Evolutionary conservation across 1,140 invertebrate species (phyloP).

Genomic region (Xylocopa sonorina): DNA sequence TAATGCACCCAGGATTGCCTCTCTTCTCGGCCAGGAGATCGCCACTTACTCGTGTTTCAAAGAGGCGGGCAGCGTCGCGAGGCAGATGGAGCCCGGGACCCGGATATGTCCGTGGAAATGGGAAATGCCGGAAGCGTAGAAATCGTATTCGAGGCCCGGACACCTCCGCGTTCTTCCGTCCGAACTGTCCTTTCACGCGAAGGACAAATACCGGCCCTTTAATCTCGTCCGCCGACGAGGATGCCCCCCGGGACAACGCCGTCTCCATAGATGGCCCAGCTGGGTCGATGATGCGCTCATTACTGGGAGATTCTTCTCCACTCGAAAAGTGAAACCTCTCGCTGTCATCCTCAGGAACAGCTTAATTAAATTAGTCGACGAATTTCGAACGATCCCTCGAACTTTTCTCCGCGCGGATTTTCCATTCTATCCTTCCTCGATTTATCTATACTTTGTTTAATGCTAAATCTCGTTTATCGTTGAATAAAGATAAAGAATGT

Average conservation of each 20-base stretch:
- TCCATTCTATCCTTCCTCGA: no score
- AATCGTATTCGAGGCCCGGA: constrained; percentile 33
- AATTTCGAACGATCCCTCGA: no score
- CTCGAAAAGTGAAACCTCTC: neutral
- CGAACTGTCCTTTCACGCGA: neutral
- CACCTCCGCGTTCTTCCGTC: no score
- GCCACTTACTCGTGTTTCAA: constrained; percentile 43
- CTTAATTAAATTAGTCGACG: neutral
- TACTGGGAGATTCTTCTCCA: neutral
- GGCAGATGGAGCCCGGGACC: constrained; percentile 10
- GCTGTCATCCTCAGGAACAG: fast-evolving
- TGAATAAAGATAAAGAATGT: no score
- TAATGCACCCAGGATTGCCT: constrained; percentile 50
- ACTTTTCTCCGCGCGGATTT: neutral
- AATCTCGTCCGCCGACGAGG: neutral
- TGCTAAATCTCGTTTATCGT: no score
- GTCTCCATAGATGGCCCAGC: neutral
- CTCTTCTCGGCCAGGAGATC: constrained; percentile 49
- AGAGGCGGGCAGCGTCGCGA: neutral
- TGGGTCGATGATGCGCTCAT: neutral
- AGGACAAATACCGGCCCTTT: constrained; percentile 11
- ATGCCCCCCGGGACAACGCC: neutral
- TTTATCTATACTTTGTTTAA: no score
- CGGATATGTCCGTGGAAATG: constrained; percentile 48
- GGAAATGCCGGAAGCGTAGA: constrained; percentile 45